Evolutionary conservation across 2,113 vertebrate genomes (phyloP), one percentile per base, ranked within the genome.

Genomic region (Forbesichthys papilliferus): DNA sequence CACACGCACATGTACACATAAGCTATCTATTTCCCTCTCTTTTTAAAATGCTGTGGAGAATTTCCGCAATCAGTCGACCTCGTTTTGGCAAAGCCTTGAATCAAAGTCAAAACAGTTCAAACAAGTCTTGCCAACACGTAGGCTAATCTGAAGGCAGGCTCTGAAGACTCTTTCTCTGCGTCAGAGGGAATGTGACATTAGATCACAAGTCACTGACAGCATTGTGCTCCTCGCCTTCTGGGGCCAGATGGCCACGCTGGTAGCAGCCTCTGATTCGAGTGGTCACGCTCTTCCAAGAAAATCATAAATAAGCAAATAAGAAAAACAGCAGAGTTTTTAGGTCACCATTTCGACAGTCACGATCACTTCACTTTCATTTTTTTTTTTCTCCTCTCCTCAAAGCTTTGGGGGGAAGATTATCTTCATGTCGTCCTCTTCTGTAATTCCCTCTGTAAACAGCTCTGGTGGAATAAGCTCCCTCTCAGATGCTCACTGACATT

Each of bases 361-460:
- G 78, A 73, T 78, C 64, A 56, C 73, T 65, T 73, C 14, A 59
- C 56, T 53, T 11, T 63, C 36, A 51, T 16, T 60, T 46, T 56
- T 46, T 55, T 64, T 63, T 65, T 56, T 54, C 34, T 69, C 62
- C 14, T 27, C 36, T 18, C 61, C 76, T 85, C 61, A 51, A 48
- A 77, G 82, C 82, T 87, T 81, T 63, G 9, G 81, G 82, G 83
- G 64, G 79, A 80, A 88, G 85, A 87, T 90, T 79, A 88, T 86
- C 74, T 81, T 76, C 77, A 66, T 2, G 77, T 81, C 67, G 78
- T 78, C 82, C 79, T 79, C 80, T 79, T 86, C 82, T 84, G 85
- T 89, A 89, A 89, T 89, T 90, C 89, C 78, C 74, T 83, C 81
- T 80, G 86, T 87, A 90, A 91, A 91, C 89, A 88, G 79, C 71